Evolutionary conservation across 2,888 invertebrate genomes (phyloP), one percentile per base, ranked within the genome.

Genomic region (Hedychridium roseum): DNA sequence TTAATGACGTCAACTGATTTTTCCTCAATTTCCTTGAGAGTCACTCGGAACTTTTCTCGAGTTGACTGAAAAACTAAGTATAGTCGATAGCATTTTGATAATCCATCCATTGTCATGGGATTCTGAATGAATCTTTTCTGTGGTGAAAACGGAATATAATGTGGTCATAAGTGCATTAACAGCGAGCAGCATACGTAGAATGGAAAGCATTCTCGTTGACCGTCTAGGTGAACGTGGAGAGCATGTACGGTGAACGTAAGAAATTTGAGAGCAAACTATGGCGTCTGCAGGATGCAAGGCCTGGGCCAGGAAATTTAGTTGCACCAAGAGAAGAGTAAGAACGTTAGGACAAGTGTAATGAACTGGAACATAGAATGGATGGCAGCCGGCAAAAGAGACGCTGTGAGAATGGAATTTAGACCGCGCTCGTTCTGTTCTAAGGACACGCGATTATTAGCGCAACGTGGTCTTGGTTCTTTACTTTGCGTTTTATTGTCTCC

Each of bases 231-330:
- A 52, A 47, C 57, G 64, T 56, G 32, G 26, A 18, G 4, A 5
- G 23, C 23, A 3, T 2, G 31, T 26, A 45, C 37, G 44, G 58
- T 58, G 58, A 58, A 58, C 47, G 58, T 57, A 50, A 50, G 54
- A 54, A 58, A 51, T 57, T 54, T 48, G 48, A 58, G 58, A 49
- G 58, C 46, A 43, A 57, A 58, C 54, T 51, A 54, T n/a, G n/a
- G n/a, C n/a, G n/a, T n/a, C n/a, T n/a, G n/a, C n/a, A n/a, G n/a
- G n/a, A n/a, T n/a, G n/a, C n/a, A n/a, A n/a, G n/a, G n/a, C n/a
- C 41, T 43, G 53, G 45, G 47, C 50, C 50, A 50, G 39, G 30
- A 31, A 34, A 35, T 43, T 30, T 42, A 47, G 50, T 43, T 36
- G 37, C 20, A 41, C 20, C 32, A 41, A 43, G 20, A 36, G 28